Evolutionary conservation across 1,140 invertebrate genomes (phyloP), one percentile per base, ranked within the genome.

Genomic region (Drosophila oshimai): DNA sequence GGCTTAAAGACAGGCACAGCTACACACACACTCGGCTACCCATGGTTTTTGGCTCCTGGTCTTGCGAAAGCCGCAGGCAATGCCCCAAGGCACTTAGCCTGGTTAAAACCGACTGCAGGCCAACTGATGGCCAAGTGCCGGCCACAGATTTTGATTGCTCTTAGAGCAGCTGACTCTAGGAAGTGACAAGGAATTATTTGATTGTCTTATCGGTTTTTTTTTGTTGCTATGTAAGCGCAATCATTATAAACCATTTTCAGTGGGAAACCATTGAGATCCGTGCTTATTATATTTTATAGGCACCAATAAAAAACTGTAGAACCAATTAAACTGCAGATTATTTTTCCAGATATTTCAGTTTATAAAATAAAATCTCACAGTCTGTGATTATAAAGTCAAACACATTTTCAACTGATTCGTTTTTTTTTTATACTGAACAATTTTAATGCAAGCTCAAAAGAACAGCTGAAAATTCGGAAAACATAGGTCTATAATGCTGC

Each of bases 31-130:
- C 53, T 22, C 58, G 53, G 6, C 20, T 51, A 51, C 34, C 49
- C 22, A 28, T 49, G 33, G 12, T 6, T 20, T 50, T 42, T 53
- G 41, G 69, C 76, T 78, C 65, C 76, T 75, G 77, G n/a, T 67
- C 75, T 74, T 74, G 76, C 71, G 71, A 70, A 81, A 81, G 76
- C 44, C 62, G 6, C 62, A 36, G 62, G 62, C 62, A 65, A 31
- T 31, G 58, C 42, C 60, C 54, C 34, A 10, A 65, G 62, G 62
- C 62, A 67, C 62, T 65, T 50, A 65, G 58, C 62, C 34, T 3
- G 60, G 13, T 29, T 34, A 13, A 22, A 34, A 9, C 29, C 53
- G 7, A 9, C 10, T 12, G 20, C 28, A 13, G 10, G 33, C 18
- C 26, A 18, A 36, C 42, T 57, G 53, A 57, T 58, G 24, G 24